phyloP scores from a whole-genome alignment of 1,140 invertebrate species.

The Pseudomyrmex sp. region DNA sequence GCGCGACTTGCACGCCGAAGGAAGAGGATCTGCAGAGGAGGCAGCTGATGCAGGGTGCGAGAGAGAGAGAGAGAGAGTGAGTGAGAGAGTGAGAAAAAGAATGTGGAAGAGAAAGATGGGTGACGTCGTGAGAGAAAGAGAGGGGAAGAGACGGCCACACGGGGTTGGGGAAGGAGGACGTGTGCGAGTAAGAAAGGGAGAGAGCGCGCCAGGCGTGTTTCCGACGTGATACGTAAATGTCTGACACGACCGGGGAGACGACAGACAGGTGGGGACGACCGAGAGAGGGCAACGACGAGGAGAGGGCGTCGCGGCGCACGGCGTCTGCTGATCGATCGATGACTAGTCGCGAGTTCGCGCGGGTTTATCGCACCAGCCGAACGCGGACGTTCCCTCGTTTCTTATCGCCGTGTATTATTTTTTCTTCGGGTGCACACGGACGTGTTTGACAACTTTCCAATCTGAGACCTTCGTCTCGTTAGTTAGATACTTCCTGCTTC shows the following conservation, averaged over 20 bases:
- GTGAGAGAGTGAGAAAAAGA: background rate
- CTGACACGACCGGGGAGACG: constrained; percentile 67
- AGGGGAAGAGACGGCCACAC: background rate
- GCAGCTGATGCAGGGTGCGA: constrained; percentile 3
- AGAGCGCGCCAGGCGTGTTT: constrained; percentile 69
- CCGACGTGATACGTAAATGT: constrained; percentile 77
- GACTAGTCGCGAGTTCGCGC: constrained; percentile 67
- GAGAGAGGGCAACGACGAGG: constrained; percentile 22
- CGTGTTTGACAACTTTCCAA: no score
- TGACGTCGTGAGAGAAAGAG: constrained; percentile 2
- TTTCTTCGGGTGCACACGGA: background rate
- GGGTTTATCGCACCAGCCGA: constrained; percentile 61
- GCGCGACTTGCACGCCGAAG: constrained; percentile 31
- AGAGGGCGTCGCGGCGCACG: constrained; percentile 77
- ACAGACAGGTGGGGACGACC: constrained; percentile 68
- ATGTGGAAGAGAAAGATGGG: background rate
- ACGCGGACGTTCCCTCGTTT: constrained; percentile 3
- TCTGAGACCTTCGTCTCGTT: no score
- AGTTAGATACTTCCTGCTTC: background rate
- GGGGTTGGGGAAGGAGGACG: background rate
- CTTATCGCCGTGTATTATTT: background rate
- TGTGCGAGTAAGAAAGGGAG: constrained; percentile 22
- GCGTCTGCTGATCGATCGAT: constrained; percentile 77
- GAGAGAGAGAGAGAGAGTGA: constrained; percentile 11
- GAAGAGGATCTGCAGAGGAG: background rate